Base-by-base conservation (phyloP, 2,888 invertebrate species). In the Clusia tigrina region DNA sequence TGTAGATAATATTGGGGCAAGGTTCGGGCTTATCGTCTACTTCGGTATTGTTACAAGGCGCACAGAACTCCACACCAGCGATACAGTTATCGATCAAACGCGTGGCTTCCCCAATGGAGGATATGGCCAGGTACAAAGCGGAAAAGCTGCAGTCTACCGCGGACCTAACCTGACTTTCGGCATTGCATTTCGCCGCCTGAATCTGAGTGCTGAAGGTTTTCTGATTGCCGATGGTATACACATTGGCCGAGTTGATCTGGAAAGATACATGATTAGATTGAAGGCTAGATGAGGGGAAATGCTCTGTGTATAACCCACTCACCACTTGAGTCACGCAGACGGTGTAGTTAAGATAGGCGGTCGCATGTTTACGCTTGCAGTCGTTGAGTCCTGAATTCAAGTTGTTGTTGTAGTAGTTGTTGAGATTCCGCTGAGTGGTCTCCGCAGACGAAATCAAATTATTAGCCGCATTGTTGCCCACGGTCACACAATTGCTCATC, bases 311-410 rank as follows among this genome's bases (percentile, higher is more conserved):
- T 32, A 15, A 24, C 2, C 2, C 15, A 66, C 67, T 65, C 46
- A 69, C 71, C 67, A 60, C 63, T 63, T 63, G 53, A 1, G 64
- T 61, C 2, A 63, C 61, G 37, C 71, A 71, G 6, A 58, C n/a
- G 1, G 71, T 67, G 23, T 68, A 65, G 26, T 69, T 67, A 1
- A 58, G 17, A n/a, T 26, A 38, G 1, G 58, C 15, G 12, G 37
- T 55, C 12, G 52, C n/a, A 55, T 52, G 20, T 23, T 62, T 53
- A 6, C 60, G 60, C 10, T 46, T 18, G 46, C 69, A 71, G 18
- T 26, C 52, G 10, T 22, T 48, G 2, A 71, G 22, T 1, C 46
- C 17, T 2, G 15, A 53, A 12, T 58, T 60, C 37, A 68, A 57
- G 9, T 65, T 54, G 15, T 6, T 57, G 9, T 54, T 63, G 22